Percentiles rank a stretch among this genome's conserved stretches.
phyloP scores from a whole-genome alignment of 2,797 vertebrate genomes.

The Pangasius krempfi region DNA sequence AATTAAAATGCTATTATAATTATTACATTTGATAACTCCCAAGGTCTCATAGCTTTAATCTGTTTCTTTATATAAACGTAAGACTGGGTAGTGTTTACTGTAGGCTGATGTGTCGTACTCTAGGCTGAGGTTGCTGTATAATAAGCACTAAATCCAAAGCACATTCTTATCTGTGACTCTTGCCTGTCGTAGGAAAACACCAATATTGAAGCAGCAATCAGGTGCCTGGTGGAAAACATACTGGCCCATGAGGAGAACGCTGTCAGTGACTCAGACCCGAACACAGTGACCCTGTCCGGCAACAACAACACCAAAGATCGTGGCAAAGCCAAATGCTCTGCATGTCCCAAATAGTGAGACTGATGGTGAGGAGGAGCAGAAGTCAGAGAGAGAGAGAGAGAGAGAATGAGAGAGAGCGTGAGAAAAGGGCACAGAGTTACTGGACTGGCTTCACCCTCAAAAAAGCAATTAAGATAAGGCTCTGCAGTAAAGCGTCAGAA shows the following conservation, averaged over 20 bases:
- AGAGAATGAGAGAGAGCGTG: background rate
- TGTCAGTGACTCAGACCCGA: constrained; percentile 61
- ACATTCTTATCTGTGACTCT: constrained; percentile 10
- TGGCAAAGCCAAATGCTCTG: constrained; percentile 59
- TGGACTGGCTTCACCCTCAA: constrained; percentile 6
- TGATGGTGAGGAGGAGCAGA: constrained; percentile 5
- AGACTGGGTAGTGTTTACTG: background rate
- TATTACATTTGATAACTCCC: background rate
- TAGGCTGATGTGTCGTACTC: background rate
- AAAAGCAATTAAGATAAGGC: constrained; percentile 27
- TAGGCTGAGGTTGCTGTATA: background rate
- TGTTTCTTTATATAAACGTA: background rate
- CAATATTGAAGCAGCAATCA: constrained; percentile 76
- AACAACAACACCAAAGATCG: constrained; percentile 61
- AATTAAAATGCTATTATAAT: background rate
- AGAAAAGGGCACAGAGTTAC: constrained; percentile 14
- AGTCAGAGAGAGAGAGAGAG: background rate
- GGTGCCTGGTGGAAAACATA: constrained; percentile 77
- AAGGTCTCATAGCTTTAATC: background rate
- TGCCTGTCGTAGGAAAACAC: constrained; percentile 72
- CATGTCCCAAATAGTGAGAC: constrained; percentile 68
- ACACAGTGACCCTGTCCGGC: constrained; percentile 69
- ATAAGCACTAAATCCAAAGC: background rate
- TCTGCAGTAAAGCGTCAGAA: constrained; percentile 21
- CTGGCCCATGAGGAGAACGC: constrained; percentile 74